A percentile compares a stretch with the other conserved stretches of the same genome.
phyloP scores from a whole-genome alignment of 2,113 vertebrate species.

The Ifrita kowaldi region DNA sequence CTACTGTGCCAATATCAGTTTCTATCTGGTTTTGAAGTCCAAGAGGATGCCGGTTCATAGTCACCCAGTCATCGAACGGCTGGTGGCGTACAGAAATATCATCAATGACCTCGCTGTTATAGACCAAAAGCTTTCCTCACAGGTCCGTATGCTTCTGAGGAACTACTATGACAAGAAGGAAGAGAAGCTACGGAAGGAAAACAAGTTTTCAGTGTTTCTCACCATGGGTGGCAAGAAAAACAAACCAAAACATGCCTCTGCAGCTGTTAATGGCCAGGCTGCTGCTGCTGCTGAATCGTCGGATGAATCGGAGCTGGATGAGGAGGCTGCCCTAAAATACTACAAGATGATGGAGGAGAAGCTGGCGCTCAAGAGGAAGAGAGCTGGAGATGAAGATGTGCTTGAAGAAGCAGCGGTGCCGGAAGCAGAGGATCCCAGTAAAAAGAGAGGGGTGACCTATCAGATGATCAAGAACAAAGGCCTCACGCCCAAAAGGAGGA shows the following conservation, averaged over 20 bases:
- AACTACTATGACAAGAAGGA: background rate
- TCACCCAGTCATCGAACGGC: conserved; percentile 90
- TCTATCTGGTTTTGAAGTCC: conserved; percentile 92
- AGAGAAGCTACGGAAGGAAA: conserved; percentile 20
- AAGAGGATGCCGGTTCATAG: conserved; percentile 83
- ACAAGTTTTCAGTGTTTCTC: background rate
- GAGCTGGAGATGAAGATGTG: background rate
- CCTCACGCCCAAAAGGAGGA: conserved; percentile 91
- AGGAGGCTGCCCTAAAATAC: conserved; percentile 79
- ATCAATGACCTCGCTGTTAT: conserved; percentile 81
- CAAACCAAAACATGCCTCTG: background rate
- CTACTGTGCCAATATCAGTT: conserved; percentile 95
- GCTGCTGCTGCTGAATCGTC: background rate
- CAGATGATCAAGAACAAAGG: conserved; percentile 83
- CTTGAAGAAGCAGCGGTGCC: background rate
- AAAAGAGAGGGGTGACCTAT: conserved; percentile 74
- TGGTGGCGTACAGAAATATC: conserved; percentile 86
- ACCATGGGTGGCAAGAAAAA: background rate
- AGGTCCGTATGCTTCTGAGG: conserved; percentile 78
- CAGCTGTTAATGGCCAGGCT: background rate
- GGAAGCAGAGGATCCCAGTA: conserved; percentile 28
- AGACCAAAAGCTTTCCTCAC: conserved; percentile 79
- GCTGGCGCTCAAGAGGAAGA: conserved; percentile 69
- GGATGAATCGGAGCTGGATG: conserved; percentile 69
- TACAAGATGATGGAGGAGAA: conserved; percentile 69